phyloP scores from a whole-genome alignment of 2,888 invertebrate species.

The Chorisops tibialis region DNA sequence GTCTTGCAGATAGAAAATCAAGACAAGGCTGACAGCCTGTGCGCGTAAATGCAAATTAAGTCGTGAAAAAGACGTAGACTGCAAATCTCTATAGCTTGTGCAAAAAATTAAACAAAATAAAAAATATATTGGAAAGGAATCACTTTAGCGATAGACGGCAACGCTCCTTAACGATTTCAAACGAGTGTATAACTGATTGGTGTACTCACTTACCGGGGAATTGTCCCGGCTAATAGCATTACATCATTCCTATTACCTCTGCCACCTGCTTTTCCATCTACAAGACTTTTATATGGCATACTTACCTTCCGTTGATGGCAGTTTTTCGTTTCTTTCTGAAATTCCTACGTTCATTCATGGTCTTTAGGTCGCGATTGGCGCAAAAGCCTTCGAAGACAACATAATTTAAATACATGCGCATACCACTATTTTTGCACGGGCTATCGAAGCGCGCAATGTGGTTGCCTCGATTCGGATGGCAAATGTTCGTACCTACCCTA shows the following conservation, averaged over 20 bases:
- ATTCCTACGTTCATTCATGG: slow-evolving; percentile 21
- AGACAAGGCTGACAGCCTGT: slow-evolving; percentile 34
- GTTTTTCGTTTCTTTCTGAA: not conserved
- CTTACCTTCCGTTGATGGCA: too few relatives aligned
- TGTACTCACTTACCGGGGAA: not conserved
- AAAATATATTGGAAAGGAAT: too few relatives aligned
- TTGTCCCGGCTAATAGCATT: slow-evolving; percentile 1
- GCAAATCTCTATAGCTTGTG: slow-evolving; percentile 13
- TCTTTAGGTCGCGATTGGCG: not conserved
- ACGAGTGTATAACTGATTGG: too few relatives aligned
- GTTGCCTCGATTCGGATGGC: not conserved
- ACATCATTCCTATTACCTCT: slow-evolving; percentile 13
- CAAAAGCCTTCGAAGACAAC: slow-evolving; percentile 18
- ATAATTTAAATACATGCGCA: slow-evolving; percentile 27
- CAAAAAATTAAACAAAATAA: too few relatives aligned
- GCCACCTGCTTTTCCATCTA: slow-evolving; percentile 1
- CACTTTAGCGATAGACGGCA: too few relatives aligned
- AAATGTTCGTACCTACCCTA: too few relatives aligned
- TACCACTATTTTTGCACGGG: slow-evolving; percentile 17
- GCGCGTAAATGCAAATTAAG: slow-evolving; percentile 35
- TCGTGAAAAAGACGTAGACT: slow-evolving; percentile 26
- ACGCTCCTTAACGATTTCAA: too few relatives aligned
- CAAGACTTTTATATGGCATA: too few relatives aligned
- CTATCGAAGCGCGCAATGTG: slow-evolving; percentile 1
- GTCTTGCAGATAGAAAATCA: slow-evolving; percentile 32